Percentiles rank a stretch among this genome's conserved stretches.
These are phyloP conservation scores for Caenorhabditis angaria DNA, from an alignment of 2,888 invertebrate species.

Conservation along the genomic window DNA sequence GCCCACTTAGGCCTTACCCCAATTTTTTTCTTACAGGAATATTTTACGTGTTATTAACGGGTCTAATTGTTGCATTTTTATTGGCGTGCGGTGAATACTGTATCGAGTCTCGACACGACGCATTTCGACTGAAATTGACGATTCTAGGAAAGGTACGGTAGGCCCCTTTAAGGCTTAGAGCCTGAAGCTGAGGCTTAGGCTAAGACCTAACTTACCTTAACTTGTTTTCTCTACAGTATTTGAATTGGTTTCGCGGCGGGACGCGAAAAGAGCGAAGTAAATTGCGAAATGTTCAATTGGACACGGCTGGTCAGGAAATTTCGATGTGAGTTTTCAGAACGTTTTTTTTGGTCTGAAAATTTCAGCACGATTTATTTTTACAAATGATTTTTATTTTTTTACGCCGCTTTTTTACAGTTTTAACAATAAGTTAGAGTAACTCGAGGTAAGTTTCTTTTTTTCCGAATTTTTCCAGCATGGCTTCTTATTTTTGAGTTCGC, in stretches of 20 bases:
- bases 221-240: conserved; percentile 50
- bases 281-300: conserved; percentile 55
- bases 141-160: conserved; percentile 55
- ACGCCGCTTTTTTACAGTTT: conserved; percentile 25
- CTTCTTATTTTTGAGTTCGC: conserved; percentile 19
- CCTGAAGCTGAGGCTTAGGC: too few relatives aligned
- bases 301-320: conserved; percentile 54
- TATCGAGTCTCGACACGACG: conserved; percentile 62
- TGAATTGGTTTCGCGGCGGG: conserved; percentile 50
- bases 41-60: conserved; percentile 68
- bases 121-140: conserved; percentile 59
- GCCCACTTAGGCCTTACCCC: too few relatives aligned
- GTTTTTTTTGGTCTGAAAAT: background rate
- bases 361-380: background rate
- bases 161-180: too few relatives aligned
- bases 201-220: too few relatives aligned
- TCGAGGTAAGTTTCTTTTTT: conserved; percentile 22
- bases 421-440: conserved; percentile 44
- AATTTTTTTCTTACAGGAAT: conserved; percentile 56
- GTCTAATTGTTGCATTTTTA: conserved; percentile 62
- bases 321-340: conserved; percentile 23
- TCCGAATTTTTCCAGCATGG: conserved; percentile 24
- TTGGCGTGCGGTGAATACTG: conserved; percentile 66
- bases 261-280: conserved; percentile 31
- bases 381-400: background rate